These are phyloP conservation scores for Lophura swinhoii DNA, from an alignment of 2,797 vertebrate species.

Conservation along the genomic window DNA sequence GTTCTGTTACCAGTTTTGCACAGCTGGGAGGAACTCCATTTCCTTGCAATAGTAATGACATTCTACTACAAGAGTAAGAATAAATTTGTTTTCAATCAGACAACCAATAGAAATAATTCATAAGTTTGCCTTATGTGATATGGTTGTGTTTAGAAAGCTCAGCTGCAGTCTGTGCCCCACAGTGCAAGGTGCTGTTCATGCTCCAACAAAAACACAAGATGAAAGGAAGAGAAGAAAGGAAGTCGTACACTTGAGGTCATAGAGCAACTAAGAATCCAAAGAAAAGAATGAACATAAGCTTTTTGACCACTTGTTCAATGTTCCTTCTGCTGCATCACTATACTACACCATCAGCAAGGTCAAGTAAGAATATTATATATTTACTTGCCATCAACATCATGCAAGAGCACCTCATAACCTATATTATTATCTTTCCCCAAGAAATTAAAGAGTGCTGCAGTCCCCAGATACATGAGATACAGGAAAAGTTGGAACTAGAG, in stretches of 20 bases:
- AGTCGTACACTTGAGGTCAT: neutral
- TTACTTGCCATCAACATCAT: neutral
- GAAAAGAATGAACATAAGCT: slow-evolving; percentile 2
- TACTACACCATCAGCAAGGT: slow-evolving; percentile 9
- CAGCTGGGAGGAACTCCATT: slow-evolving; percentile 56
- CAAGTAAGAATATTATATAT: neutral
- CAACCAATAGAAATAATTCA: slow-evolving; percentile 57
- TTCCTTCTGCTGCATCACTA: neutral
- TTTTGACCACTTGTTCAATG: neutral
- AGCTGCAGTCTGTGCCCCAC: slow-evolving; percentile 24
- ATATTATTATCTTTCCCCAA: neutral
- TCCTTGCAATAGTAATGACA: slow-evolving; percentile 52
- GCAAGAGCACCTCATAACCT: neutral
- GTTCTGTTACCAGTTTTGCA: slow-evolving; percentile 54
- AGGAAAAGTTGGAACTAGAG: neutral
- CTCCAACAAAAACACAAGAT: slow-evolving; percentile 13
- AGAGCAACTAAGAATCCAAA: neutral
- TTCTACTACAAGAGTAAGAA: slow-evolving; percentile 57
- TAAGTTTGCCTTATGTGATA: slow-evolving; percentile 16
- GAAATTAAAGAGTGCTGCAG: neutral
- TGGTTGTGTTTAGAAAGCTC: slow-evolving; percentile 23
- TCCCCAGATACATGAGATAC: neutral
- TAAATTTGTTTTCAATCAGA: slow-evolving; percentile 62
- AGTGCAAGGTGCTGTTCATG: slow-evolving; percentile 33
- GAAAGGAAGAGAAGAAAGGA: slow-evolving; percentile 25